Evolutionary conservation across 2,797 vertebrate species (phyloP).

Genomic region (Sebastolobus alascanus): DNA sequence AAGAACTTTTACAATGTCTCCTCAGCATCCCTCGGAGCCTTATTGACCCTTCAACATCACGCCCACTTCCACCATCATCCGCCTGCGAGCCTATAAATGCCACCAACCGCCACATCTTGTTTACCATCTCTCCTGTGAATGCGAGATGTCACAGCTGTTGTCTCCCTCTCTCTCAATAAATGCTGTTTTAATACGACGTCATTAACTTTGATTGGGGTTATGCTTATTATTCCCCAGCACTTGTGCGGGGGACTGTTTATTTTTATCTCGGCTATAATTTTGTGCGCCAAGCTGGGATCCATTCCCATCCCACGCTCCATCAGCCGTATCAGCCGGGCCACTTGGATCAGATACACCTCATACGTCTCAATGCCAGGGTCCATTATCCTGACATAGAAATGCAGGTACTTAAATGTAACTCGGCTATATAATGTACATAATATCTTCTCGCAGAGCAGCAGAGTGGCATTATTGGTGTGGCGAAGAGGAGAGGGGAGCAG

Average conservation of each 20-base stretch:
- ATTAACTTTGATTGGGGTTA: slow-evolving; percentile 79
- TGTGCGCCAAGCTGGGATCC: slow-evolving; percentile 42
- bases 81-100: slow-evolving; percentile 60
- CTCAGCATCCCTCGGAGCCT: slow-evolving; percentile 25
- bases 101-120: slow-evolving; percentile 49
- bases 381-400: slow-evolving; percentile 73
- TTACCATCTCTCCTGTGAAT: slow-evolving; percentile 56
- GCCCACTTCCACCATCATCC: slow-evolving; percentile 42
- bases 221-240: slow-evolving; percentile 68
- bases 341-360: slow-evolving; percentile 64
- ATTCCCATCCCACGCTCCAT: slow-evolving; percentile 47
- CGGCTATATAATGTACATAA: slow-evolving; percentile 55
- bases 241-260: slow-evolving; percentile 67
- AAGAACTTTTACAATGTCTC: slow-evolving; percentile 23
- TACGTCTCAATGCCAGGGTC: slow-evolving; percentile 56
- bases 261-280: slow-evolving; percentile 70
- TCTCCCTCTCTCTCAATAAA: slow-evolving; percentile 69
- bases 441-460: slow-evolving; percentile 52
- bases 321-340: slow-evolving; percentile 45
- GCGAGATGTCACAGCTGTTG: slow-evolving; percentile 65
- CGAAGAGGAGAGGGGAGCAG: slow-evolving; percentile 27
- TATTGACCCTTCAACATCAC: slow-evolving; percentile 42
- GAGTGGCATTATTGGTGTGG: slow-evolving; percentile 54
- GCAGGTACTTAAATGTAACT: slow-evolving; percentile 67
- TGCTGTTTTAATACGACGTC: slow-evolving; percentile 69